These are phyloP conservation scores for Drosophila robusta DNA, from an alignment of 2,888 invertebrate genomes.

Conservation along the genomic window DNA sequence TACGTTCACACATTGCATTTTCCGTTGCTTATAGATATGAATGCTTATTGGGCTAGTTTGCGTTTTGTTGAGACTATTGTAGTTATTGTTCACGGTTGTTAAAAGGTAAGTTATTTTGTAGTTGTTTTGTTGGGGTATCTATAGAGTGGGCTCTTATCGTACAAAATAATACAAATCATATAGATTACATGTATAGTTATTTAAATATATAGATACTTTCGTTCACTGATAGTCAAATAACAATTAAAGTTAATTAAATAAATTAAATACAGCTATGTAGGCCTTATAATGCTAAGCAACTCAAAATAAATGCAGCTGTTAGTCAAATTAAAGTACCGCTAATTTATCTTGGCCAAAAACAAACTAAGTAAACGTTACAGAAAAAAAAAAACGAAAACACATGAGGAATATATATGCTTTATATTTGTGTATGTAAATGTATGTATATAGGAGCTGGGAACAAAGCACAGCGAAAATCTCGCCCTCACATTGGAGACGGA, in stretches of 20 bases:
- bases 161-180: conserved; percentile 71
- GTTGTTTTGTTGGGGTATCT: conserved; percentile 9
- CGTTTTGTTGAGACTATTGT: conserved; percentile 28
- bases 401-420: conserved; percentile 11
- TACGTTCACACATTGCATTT: conserved; percentile 22
- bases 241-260: conserved; percentile 75
- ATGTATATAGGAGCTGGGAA: conserved; percentile 11
- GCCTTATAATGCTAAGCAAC: conserved; percentile 56
- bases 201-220: conserved; percentile 31
- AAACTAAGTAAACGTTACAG: conserved; percentile 20
- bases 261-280: conserved; percentile 72
- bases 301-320: conserved; percentile 47
- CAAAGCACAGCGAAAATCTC: conserved; percentile 11
- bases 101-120: conserved; percentile 3
- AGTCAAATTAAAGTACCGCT: conserved; percentile 34
- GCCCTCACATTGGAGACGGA: neutral
- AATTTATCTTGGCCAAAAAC: conserved; percentile 19
- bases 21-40: conserved; percentile 20
- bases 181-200: conserved; percentile 40
- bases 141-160: conserved; percentile 32
- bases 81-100: conserved; percentile 36
- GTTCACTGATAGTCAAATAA: conserved; percentile 59
- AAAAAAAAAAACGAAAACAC: conserved; percentile 1
- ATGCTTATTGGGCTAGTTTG: conserved; percentile 23
- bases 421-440: conserved; percentile 11